phyloP scores from a whole-genome alignment of 2,797 vertebrate species.

The Argya squamiceps region DNA sequence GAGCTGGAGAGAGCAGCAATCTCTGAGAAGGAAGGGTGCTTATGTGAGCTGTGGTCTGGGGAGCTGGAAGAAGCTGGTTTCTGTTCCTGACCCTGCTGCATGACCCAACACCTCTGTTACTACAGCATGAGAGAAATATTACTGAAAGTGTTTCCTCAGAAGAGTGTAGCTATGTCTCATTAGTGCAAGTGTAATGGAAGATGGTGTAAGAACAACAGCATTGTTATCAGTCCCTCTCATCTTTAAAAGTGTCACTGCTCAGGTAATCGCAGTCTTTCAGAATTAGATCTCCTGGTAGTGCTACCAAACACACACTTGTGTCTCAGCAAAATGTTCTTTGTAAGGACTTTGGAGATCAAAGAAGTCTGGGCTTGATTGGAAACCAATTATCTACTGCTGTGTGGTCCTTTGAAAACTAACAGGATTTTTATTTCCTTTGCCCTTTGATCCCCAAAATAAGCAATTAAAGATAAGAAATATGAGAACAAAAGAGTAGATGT shows the following conservation, averaged over 20 bases:
- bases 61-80: neutral
- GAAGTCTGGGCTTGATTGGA: conserved; percentile 41
- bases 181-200: neutral
- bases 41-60: fast-evolving
- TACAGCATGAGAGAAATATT: neutral
- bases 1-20: neutral
- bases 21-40: neutral
- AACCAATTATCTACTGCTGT: conserved; percentile 47
- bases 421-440: conserved; percentile 43
- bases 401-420: conserved; percentile 24
- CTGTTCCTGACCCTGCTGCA: neutral
- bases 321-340: conserved; percentile 7
- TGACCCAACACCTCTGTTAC: neutral
- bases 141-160: neutral
- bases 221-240: neutral
- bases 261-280: conserved; percentile 8
- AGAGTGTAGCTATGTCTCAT: neutral
- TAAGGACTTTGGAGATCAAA: conserved; percentile 22
- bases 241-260: neutral
- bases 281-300: neutral
- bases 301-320: neutral
- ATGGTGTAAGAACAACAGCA: neutral
- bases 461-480: neutral
- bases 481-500: conserved; percentile 1
- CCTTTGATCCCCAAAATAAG: conserved; percentile 18